A percentile compares a stretch with the other conserved stretches of the same genome.
Evolutionary conservation across 2,113 vertebrate species (phyloP).

Genomic region (Puntigrus tetrazona): DNA sequence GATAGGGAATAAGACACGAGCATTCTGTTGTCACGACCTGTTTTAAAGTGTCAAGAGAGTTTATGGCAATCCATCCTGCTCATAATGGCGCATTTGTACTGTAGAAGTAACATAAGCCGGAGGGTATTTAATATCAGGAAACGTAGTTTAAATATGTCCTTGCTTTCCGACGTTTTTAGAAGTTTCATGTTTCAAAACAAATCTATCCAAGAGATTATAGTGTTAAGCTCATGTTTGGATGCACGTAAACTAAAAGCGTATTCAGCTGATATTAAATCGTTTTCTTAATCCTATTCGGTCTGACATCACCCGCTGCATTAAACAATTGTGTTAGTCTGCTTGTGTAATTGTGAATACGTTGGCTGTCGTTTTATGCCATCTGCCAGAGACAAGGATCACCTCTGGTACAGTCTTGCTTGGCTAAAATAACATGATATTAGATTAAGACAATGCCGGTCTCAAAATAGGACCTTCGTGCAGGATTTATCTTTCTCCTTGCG

Average conservation of each 20-base stretch:
- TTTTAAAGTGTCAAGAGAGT: conserved; percentile 6
- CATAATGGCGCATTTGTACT: neutral
- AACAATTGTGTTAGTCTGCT: neutral
- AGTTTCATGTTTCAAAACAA: conserved; percentile 10
- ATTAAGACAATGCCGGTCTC: neutral
- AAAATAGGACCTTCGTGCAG: conserved; percentile 14
- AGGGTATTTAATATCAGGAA: conserved; percentile 8
- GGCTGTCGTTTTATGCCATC: neutral
- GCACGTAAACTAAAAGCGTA: neutral
- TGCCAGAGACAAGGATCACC: neutral
- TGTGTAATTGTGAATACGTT: conserved; percentile 1
- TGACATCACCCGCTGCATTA: neutral
- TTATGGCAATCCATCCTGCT: neutral
- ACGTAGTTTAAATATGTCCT: neutral
- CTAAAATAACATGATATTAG: neutral
- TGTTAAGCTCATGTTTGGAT: conserved; percentile 4
- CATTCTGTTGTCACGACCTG: neutral
- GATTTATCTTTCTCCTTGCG: neutral
- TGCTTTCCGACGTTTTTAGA: neutral
- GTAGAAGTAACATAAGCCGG: neutral
- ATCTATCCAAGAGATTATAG: neutral
- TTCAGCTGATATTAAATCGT: neutral
- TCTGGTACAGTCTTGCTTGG: neutral
- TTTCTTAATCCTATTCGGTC: conserved; percentile 21
- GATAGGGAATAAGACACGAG: neutral